Base-by-base conservation (phyloP, 2,797 vertebrate species). In the Schizopygopsis pylzovi region DNA sequence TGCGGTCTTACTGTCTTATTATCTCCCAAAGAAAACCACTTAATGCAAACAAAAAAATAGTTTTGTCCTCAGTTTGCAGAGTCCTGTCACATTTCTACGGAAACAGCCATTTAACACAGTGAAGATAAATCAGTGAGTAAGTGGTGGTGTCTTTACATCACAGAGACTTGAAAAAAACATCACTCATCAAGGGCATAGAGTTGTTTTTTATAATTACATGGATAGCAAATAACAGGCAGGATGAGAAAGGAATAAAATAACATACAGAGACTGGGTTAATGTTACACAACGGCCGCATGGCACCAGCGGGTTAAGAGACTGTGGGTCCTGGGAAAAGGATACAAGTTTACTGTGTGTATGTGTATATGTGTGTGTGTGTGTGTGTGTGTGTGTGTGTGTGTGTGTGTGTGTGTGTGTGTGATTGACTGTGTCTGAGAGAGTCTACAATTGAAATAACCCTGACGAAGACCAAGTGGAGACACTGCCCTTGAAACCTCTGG, bases 171-270 rank as follows among this genome's bases (percentile, higher is more conserved):
- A 71, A 87, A 88, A 87, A 89, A 86, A 81, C 47, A 80, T 61
- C 61, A 76, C 85, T 90, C 87, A 88, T 84, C 85, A 87, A 85
- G 84, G 72, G 81, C 82, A 82, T 67, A 37, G 59, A 84, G 87
- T 91, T 90, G 82, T 90, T 90, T 88, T 91, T 87, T 87, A 81
- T 89, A 91, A 91, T 91, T 90, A 90, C 78, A 90, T 54, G 54
- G 83, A 90, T 88, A 85, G 83, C 86, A 88, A 89, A 90, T 89
- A 87, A 85, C 86, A 87, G 28, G 87, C 75, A 87, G 85, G 54
- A 86, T 81, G 72, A 89, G 85, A 87, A 77, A 86, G 91, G 90
- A 89, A 92, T 92, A 93, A 92, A 94, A 93, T 92, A 94, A 93
- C 88, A 75, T 59, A 86, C 79, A 85, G 73, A 86, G 85, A 75